A percentile compares a stretch with the other conserved stretches of the same genome.
Evolutionary conservation across 2,797 vertebrate species (phyloP).

Genomic region (Scleropages formosus): DNA sequence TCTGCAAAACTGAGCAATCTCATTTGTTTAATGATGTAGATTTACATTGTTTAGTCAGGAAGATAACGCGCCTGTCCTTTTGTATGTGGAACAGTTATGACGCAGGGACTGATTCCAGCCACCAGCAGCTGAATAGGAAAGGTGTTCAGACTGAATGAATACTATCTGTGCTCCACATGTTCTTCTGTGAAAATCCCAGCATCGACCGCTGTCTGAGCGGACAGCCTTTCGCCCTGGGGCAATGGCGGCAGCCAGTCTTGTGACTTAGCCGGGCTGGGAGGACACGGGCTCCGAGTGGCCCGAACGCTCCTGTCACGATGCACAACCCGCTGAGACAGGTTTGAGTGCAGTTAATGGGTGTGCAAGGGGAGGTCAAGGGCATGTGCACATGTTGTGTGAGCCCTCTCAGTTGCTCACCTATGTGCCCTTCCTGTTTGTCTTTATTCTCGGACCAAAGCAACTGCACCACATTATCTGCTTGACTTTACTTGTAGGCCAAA

Average conservation of each 20-base stretch:
- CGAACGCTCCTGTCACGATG: neutral
- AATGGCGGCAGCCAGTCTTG: neutral
- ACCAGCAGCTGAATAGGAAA: slow-evolving; percentile 1
- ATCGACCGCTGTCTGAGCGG: neutral
- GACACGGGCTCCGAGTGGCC: neutral
- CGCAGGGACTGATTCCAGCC: too few species aligned
- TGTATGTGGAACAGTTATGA: neutral
- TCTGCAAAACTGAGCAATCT: too few species aligned
- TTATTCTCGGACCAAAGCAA: neutral
- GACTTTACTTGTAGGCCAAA: neutral
- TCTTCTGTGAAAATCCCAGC: neutral
- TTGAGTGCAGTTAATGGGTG: neutral
- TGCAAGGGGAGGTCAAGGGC: neutral
- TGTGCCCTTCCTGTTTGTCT: neutral
- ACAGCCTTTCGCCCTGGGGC: neutral
- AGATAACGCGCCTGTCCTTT: too few species aligned
- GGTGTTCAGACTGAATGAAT: slow-evolving; percentile 4
- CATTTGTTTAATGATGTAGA: too few species aligned
- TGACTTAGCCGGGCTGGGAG: neutral
- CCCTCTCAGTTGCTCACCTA: neutral
- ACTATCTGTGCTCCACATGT: neutral
- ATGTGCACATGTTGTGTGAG: neutral
- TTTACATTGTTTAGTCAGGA: too few species aligned
- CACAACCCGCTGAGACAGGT: neutral
- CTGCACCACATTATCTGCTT: neutral